Conservation (phyloP, 2,797 vertebrate genomes). For the Pipistrellus pipistrellus region DNA sequence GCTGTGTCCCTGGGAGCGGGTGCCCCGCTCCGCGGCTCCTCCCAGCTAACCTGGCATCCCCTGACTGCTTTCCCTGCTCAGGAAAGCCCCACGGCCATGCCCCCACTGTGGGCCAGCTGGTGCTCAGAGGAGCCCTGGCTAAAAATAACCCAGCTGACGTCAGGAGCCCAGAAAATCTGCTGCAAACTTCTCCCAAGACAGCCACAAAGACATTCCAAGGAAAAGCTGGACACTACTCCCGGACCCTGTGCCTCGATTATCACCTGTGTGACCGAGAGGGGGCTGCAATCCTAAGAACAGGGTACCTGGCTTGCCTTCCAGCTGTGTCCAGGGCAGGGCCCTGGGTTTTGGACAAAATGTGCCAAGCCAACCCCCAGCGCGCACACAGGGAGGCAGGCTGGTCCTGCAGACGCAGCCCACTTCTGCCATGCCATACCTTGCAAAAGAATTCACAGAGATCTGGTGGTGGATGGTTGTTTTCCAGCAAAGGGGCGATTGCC, state of each 20-base stretch:
- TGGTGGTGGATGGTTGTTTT: constrained; percentile 99
- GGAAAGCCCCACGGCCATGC: constrained; percentile 50
- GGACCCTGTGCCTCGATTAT: background rate
- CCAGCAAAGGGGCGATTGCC: constrained; percentile 99
- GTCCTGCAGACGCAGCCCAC: background rate
- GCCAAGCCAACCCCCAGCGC: background rate
- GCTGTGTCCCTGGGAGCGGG: background rate
- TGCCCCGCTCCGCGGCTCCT: background rate
- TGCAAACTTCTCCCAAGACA: constrained; percentile 28
- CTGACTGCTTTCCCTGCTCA: background rate
- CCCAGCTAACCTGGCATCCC: constrained; percentile 23
- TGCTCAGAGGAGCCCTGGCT: constrained; percentile 50
- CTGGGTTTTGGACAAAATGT: background rate
- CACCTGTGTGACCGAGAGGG: background rate
- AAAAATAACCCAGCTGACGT: constrained; percentile 76
- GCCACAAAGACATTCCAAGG: constrained; percentile 12
- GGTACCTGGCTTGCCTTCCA: accelerated
- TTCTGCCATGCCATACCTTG: constrained; percentile 91
- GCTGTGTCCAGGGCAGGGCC: background rate
- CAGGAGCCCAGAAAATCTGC: constrained; percentile 67
- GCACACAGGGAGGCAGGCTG: no score
- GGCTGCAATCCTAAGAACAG: no score
- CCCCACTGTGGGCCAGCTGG: constrained; percentile 43
- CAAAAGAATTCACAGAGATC: constrained; percentile 99
- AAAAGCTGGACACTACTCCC: background rate